These are phyloP conservation scores for Odocoileus hemionus DNA, from an alignment of 2,113 vertebrate species.

Conservation along the genomic window DNA sequence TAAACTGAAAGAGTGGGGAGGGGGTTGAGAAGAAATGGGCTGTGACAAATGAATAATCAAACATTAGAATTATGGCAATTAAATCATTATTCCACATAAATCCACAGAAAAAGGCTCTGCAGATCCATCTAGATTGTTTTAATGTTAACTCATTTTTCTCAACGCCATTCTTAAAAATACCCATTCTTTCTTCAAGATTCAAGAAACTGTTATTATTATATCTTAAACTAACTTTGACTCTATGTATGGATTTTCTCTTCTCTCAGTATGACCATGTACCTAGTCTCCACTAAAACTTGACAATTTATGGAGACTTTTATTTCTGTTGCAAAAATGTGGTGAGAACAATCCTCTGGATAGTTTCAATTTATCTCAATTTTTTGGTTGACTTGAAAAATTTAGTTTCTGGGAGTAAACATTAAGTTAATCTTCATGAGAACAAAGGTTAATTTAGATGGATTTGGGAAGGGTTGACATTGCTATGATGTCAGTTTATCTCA, in stretches of 20 bases:
- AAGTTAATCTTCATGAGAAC: neutral
- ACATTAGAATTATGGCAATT: neutral
- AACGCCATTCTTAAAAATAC: neutral
- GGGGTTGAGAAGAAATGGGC: neutral
- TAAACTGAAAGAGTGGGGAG: neutral
- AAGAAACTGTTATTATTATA: neutral
- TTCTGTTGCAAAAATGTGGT: neutral
- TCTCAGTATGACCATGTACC: neutral
- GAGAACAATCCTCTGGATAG: neutral
- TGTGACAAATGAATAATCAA: neutral
- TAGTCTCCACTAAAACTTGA: neutral
- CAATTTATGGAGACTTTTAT: neutral
- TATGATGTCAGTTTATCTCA: neutral
- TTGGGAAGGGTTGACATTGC: neutral
- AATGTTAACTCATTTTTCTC: neutral
- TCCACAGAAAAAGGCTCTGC: neutral
- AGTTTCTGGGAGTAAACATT: neutral
- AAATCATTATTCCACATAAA: neutral
- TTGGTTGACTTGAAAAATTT: neutral
- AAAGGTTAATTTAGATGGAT: neutral
- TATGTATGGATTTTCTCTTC: neutral
- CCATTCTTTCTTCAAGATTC: neutral
- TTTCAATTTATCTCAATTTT: neutral
- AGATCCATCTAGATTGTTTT: neutral
- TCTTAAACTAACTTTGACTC: neutral